Evolutionary conservation across 2,888 invertebrate genomes (phyloP).

Genomic region (Smittia sp.): DNA sequence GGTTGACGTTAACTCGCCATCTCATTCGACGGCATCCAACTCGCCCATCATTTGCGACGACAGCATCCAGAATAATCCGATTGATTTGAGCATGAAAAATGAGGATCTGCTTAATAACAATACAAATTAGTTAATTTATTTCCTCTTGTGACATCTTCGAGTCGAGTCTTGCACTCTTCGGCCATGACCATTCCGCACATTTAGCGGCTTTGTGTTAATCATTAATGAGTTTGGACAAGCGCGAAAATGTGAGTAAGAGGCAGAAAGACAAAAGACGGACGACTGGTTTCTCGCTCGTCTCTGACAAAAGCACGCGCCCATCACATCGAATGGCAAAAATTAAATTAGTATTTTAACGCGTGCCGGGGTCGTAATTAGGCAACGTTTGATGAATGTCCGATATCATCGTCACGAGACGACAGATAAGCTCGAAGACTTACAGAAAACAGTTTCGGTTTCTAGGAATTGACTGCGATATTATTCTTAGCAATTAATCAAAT

Average conservation of each 20-base stretch:
- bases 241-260: slow-evolving; percentile 15
- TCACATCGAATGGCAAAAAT: slow-evolving; percentile 20
- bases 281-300: neutral
- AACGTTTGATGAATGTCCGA: too few species aligned
- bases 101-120: slow-evolving; percentile 44
- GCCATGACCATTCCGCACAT: slow-evolving; percentile 22
- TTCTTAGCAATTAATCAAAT: too few species aligned
- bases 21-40: slow-evolving; percentile 45
- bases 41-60: slow-evolving; percentile 58
- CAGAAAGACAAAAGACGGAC: slow-evolving; percentile 25
- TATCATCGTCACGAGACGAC: too few species aligned
- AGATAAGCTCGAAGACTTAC: too few species aligned
- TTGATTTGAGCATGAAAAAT: slow-evolving; percentile 75
- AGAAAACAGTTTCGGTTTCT: too few species aligned
- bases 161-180: neutral
- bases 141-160: neutral
- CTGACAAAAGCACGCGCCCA: slow-evolving; percentile 13
- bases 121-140: slow-evolving; percentile 40
- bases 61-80: slow-evolving; percentile 58
- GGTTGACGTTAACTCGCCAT: slow-evolving; percentile 37
- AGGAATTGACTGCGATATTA: too few species aligned
- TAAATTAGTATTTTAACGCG: slow-evolving; percentile 22
- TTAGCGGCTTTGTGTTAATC: slow-evolving; percentile 40
- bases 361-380: slow-evolving; percentile 19
- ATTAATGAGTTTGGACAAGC: slow-evolving; percentile 34